Evolutionary conservation across 2,888 invertebrate genomes (phyloP).

Genomic region (Drosophila lacicola): DNA sequence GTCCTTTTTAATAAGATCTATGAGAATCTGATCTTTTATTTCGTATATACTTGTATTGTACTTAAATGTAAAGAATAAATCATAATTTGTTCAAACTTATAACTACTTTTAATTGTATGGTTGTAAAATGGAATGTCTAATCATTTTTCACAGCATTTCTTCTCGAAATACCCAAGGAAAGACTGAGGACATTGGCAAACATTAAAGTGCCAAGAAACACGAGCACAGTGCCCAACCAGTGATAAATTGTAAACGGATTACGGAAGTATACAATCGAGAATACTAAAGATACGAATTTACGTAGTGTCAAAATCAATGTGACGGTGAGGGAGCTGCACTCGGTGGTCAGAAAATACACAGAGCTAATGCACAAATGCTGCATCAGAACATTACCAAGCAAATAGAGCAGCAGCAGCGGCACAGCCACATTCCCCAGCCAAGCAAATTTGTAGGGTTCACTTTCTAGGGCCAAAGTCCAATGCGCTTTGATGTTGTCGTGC

Average conservation of each 20-base stretch:
- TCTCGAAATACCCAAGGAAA: constrained; percentile 49
- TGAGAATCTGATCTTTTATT: constrained; percentile 63
- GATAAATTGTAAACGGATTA: constrained; percentile 95
- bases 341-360: constrained; percentile 96
- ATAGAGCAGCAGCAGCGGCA: constrained; percentile 84
- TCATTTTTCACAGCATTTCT: constrained; percentile 44
- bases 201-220: constrained; percentile 96
- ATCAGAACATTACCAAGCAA: constrained; percentile 92
- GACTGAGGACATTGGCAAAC: constrained; percentile 91
- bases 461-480: constrained; percentile 82
- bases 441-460: constrained; percentile 43
- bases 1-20: constrained; percentile 34
- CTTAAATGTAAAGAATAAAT: constrained; percentile 68
- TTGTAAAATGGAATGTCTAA: constrained; percentile 34
- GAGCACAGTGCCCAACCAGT: constrained; percentile 94
- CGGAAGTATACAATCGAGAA: constrained; percentile 96
- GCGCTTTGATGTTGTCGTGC: constrained; percentile 90
- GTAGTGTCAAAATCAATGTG: constrained; percentile 95
- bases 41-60: constrained; percentile 62
- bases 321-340: constrained; percentile 96
- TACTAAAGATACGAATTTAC: constrained; percentile 97
- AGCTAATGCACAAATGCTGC: constrained; percentile 96
- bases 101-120: not conserved
- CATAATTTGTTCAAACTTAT: constrained; percentile 41
- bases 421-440: constrained; percentile 29